These are phyloP conservation scores for Microtus ochrogaster DNA, from an alignment of 2,113 vertebrate genomes.

Conservation along the genomic window DNA sequence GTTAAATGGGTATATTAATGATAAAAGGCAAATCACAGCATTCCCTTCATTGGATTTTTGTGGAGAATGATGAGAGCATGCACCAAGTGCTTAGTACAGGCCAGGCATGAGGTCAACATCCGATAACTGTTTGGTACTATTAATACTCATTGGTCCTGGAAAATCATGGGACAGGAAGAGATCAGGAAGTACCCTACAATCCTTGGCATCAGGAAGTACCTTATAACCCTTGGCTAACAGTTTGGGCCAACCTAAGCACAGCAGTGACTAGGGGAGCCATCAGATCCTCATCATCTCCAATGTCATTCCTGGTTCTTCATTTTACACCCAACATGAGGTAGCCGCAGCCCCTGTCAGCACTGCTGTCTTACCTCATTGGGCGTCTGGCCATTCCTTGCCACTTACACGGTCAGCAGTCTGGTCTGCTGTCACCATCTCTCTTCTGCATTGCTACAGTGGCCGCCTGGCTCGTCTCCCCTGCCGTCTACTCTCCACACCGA, in stretches of 20 bases:
- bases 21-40: background rate
- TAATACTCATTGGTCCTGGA: background rate
- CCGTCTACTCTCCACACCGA: background rate
- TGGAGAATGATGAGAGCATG: background rate
- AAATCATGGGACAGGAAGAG: background rate
- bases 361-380: background rate
- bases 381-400: background rate
- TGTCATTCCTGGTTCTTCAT: conserved; percentile 27
- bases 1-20: background rate
- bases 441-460: background rate
- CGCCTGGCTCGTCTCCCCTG: background rate
- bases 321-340: background rate
- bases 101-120: background rate
- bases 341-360: background rate
- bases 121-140: background rate
- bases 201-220: background rate
- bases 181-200: background rate
- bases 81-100: background rate
- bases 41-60: background rate
- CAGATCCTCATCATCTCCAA: background rate
- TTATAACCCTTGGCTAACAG: background rate
- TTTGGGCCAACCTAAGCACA: conserved; percentile 23
- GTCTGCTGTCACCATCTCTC: background rate
- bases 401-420: background rate
- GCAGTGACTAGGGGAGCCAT: background rate